These are phyloP conservation scores for Labeo catla DNA, from an alignment of 2,113 vertebrate genomes.

Conservation along the genomic window DNA sequence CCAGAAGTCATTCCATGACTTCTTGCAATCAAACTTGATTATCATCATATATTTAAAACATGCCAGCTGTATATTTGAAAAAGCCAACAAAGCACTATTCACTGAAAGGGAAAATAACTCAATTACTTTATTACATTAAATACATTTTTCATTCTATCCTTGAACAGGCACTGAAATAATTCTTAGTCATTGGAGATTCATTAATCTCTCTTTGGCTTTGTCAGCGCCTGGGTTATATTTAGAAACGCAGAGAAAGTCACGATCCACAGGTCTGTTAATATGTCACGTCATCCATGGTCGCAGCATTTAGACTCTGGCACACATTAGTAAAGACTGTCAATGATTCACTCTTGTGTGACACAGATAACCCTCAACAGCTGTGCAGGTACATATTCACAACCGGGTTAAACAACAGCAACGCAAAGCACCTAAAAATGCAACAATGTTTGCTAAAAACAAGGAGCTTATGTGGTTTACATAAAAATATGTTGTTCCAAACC, in stretches of 20 bases:
- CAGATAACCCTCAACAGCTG: conserved; percentile 64
- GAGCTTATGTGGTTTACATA: background rate
- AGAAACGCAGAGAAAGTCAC: conserved; percentile 27
- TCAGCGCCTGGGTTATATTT: background rate
- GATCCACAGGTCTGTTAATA: conserved; percentile 64
- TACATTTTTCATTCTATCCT: background rate
- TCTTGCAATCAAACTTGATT: background rate
- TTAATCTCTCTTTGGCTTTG: background rate
- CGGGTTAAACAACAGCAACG: background rate
- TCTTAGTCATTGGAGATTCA: background rate
- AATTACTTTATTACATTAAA: background rate
- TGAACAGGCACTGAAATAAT: conserved; percentile 3
- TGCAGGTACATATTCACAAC: background rate
- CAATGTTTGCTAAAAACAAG: background rate
- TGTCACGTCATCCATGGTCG: conserved; percentile 64
- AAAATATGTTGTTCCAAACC: too few relatives aligned
- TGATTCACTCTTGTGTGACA: conserved; percentile 66
- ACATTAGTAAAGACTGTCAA: conserved; percentile 64
- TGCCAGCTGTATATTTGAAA: background rate
- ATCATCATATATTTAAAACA: conserved; percentile 8
- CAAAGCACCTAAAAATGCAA: background rate
- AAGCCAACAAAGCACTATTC: background rate
- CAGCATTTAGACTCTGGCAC: conserved; percentile 62
- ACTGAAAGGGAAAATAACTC: background rate
- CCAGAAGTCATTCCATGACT: background rate